Conservation (phyloP, 2,888 invertebrate genomes). For the Eupithecia abbreviata region DNA sequence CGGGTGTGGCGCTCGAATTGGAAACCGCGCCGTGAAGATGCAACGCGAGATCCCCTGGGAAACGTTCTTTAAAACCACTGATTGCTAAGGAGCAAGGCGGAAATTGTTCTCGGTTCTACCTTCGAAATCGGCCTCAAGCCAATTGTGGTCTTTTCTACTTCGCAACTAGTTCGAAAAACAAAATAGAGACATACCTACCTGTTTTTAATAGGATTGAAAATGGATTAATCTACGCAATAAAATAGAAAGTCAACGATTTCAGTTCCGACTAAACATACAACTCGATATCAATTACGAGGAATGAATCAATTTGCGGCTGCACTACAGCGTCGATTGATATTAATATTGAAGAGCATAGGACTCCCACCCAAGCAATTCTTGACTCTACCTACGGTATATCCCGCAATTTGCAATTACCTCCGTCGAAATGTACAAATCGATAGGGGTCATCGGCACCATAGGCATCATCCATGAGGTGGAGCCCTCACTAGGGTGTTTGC, state of each 20-base stretch:
- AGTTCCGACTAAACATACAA: neutral
- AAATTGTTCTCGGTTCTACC: constrained; percentile 34
- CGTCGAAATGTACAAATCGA: constrained; percentile 77
- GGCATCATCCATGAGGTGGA: constrained; percentile 74
- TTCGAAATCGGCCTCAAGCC: constrained; percentile 19
- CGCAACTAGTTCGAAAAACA: neutral
- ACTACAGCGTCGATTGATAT: constrained; percentile 33
- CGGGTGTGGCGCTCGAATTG: constrained; percentile 62
- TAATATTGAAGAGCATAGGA: constrained; percentile 46
- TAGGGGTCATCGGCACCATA: constrained; percentile 82
- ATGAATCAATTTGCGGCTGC: constrained; percentile 21
- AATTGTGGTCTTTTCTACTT: constrained; percentile 1
- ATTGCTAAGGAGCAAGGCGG: constrained; percentile 49
- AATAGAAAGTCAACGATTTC: neutral
- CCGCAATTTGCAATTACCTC: constrained; percentile 73
- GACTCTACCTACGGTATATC: constrained; percentile 37
- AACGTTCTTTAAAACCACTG: constrained; percentile 61
- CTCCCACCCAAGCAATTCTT: constrained; percentile 33
- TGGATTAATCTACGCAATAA: neutral
- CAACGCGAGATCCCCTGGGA: constrained; percentile 55
- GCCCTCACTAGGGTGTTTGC: constrained; percentile 76
- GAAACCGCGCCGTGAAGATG: constrained; percentile 59
- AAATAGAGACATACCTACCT: neutral
- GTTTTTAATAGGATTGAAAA: neutral
- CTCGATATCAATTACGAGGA: constrained; percentile 3